Evolutionary conservation across 2,888 invertebrate genomes (phyloP).

Genomic region (Rhagonycha lutea): DNA sequence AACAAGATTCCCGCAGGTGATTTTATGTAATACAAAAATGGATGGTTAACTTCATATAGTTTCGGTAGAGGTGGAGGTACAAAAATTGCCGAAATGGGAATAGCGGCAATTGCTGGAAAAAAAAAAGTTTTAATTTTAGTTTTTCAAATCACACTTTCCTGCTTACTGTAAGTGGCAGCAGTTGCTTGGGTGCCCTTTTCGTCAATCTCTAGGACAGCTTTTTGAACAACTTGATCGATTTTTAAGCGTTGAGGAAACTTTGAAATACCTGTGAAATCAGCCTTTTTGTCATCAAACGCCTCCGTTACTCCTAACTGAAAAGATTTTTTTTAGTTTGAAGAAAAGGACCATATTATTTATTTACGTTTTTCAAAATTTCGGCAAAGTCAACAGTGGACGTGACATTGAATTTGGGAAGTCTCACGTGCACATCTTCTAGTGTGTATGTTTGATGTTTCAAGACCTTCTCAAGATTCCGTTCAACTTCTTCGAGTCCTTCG

Average conservation of each 20-base stretch:
- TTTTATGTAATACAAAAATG: neutral
- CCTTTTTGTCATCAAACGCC: neutral
- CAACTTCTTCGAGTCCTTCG: constrained; percentile 27
- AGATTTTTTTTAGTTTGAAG: neutral
- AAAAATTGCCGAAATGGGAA: neutral
- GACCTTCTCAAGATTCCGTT: constrained; percentile 16
- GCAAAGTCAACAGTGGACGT: constrained; percentile 55
- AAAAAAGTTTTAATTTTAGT: neutral
- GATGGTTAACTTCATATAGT: neutral
- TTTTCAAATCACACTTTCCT: neutral
- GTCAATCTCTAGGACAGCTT: neutral
- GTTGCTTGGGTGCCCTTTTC: neutral
- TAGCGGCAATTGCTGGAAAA: neutral
- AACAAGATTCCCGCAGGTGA: neutral
- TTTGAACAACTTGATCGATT: neutral
- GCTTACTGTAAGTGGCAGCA: neutral
- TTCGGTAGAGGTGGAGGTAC: neutral
- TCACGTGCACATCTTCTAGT: neutral
- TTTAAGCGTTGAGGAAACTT: neutral
- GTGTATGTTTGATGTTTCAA: constrained; percentile 6
- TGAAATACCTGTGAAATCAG: neutral
- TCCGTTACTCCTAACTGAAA: neutral
- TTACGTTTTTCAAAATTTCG: constrained; percentile 63
- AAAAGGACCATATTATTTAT: neutral
- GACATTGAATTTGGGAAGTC: constrained; percentile 29